phyloP scores from a whole-genome alignment of 2,888 invertebrate genomes.

The Emmelina monodactyla region DNA sequence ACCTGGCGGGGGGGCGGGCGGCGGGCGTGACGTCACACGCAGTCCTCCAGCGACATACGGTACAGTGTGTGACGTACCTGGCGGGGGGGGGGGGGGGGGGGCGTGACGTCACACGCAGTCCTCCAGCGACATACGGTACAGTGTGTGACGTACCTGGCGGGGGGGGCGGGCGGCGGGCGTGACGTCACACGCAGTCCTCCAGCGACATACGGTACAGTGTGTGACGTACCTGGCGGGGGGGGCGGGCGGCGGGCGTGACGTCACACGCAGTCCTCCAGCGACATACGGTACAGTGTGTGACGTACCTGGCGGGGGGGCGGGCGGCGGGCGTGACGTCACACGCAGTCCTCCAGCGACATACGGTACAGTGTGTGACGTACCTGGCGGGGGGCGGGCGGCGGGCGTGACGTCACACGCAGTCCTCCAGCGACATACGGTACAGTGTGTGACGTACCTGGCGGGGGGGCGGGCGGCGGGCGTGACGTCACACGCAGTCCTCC shows the following conservation, averaged over 20 bases:
- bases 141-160: slow-evolving; percentile 26
- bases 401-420: slow-evolving; percentile 95
- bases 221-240: slow-evolving; percentile 34
- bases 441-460: slow-evolving; percentile 55
- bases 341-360: slow-evolving; percentile 99
- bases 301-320: slow-evolving; percentile 58
- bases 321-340: slow-evolving; percentile 84
- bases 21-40: slow-evolving; percentile 90
- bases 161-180: slow-evolving; percentile 69
- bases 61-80: not conserved
- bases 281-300: too few species aligned
- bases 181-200: slow-evolving; percentile 98
- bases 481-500: slow-evolving; percentile 98
- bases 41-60: slow-evolving; percentile 99
- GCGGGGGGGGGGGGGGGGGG: not conserved
- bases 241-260: slow-evolving; percentile 73
- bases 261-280: slow-evolving; percentile 98
- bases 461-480: slow-evolving; percentile 69
- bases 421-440: slow-evolving; percentile 99
- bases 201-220: slow-evolving; percentile 91
- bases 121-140: not conserved
- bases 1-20: slow-evolving; percentile 60
- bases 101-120: not conserved
- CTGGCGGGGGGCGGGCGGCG: slow-evolving; percentile 63
- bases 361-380: slow-evolving; percentile 29